A percentile compares a stretch with the other conserved stretches of the same genome.
Conservation (phyloP, 2,888 invertebrate species). For the Hypselothyrea guttata region DNA sequence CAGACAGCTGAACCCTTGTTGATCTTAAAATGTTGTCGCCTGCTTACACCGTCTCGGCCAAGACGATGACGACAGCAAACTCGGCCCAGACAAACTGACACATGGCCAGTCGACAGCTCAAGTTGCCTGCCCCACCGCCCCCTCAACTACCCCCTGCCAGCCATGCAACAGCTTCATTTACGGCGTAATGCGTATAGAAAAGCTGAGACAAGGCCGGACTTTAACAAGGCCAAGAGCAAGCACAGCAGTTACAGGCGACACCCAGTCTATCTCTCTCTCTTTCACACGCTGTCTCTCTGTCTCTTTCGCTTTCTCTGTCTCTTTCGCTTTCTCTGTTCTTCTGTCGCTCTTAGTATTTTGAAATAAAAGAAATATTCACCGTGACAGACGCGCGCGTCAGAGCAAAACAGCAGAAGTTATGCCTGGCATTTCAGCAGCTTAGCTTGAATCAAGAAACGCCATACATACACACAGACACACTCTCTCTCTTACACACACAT, state of each 20-base stretch:
- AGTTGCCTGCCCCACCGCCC: slow-evolving; percentile 1
- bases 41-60: slow-evolving; percentile 6
- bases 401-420: slow-evolving; percentile 52
- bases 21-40: slow-evolving; percentile 23
- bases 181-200: slow-evolving; percentile 35
- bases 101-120: slow-evolving; percentile 36
- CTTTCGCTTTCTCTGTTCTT: slow-evolving; percentile 21
- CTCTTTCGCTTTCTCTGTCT: no score
- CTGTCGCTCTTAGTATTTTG: slow-evolving; percentile 35
- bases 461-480: slow-evolving; percentile 1
- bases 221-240: slow-evolving; percentile 27
- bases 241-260: slow-evolving; percentile 25
- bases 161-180: slow-evolving; percentile 33
- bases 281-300: slow-evolving; percentile 6
- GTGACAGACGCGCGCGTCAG: slow-evolving; percentile 4
- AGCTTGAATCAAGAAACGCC: slow-evolving; percentile 59
- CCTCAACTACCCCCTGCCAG: not conserved
- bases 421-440: slow-evolving; percentile 59
- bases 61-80: slow-evolving; percentile 38
- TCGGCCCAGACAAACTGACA: slow-evolving; percentile 27
- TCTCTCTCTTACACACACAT: no score
- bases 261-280: slow-evolving; percentile 27
- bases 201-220: not conserved
- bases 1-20: slow-evolving; percentile 27
- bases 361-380: slow-evolving; percentile 54